Base-by-base conservation (phyloP, 2,888 invertebrate genomes). In the Erpobdella octoculata region DNA sequence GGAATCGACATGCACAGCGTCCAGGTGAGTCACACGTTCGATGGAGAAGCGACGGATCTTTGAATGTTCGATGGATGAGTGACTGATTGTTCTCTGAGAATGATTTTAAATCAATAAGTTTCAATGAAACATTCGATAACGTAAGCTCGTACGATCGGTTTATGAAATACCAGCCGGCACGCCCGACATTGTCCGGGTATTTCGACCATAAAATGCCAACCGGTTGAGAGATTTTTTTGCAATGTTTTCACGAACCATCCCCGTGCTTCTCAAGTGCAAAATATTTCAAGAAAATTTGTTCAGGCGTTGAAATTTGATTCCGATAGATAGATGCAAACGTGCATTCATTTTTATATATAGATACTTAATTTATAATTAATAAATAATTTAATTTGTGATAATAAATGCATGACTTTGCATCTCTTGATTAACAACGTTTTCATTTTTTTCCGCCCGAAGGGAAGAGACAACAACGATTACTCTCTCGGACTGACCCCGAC, bases 1-100 rank as follows among this genome's bases (percentile, higher is more conserved):
- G 98, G 97, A 72, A 96, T 98, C 70, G 97, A 98, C 81, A 95
- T 95, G 92, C 96, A 97, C 83, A 92, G 89, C 76, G 97, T 97
- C 61, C 86, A 93, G 81, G 89, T 89, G 74, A 78, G 79, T 21
- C 25, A 6, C 21, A n/a, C n/a, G n/a, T n/a, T n/a, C n/a, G n/a
- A n/a, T n/a, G n/a, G n/a, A n/a, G n/a, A n/a, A 70, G 46, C 46
- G 18, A 15, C 15, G 18, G 15, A 15, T 46, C 18, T 15, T 46
- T 15, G 46, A 15, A 46, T 15, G 46, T 15, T 15, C 46, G 18
- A 46, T 46, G 18, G 46, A 15, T 46, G 46, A 15, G 18, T 15
- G 15, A 46, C 18, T 15, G 46, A 46, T 15, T 46, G 15, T 46
- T 15, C 18, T 18, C 15, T 15, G 15, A 46, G 46, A 46, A 15